Evolutionary conservation across 1,140 invertebrate genomes (phyloP).

Genomic region (Leptopilina boulardi): DNA sequence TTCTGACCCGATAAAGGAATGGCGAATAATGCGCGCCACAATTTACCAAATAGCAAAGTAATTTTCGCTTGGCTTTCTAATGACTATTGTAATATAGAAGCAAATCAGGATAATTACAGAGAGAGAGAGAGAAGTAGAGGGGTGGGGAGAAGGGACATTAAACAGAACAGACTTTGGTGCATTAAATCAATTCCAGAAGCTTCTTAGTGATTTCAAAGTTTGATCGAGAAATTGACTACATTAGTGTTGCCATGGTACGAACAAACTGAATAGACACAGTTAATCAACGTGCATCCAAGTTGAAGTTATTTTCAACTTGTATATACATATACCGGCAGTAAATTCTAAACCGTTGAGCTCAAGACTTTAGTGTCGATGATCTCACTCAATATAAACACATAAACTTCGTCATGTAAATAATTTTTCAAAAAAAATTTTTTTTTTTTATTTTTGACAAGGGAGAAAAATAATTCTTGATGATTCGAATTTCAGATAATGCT

Average conservation of each 20-base stretch:
- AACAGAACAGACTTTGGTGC: slow-evolving; percentile 44
- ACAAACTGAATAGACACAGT: not conserved
- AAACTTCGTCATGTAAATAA: too few species aligned
- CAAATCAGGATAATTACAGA: slow-evolving; percentile 44
- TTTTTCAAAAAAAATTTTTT: too few species aligned
- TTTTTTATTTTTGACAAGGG: too few species aligned
- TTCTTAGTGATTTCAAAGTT: slow-evolving; percentile 5
- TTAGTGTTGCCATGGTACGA: not conserved
- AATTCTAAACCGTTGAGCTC: not conserved
- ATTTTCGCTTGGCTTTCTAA: slow-evolving; percentile 6
- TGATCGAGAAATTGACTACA: slow-evolving; percentile 9
- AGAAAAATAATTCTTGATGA: too few species aligned
- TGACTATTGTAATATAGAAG: slow-evolving; percentile 2
- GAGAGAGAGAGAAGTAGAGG: slow-evolving; percentile 41
- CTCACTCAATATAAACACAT: not conserved
- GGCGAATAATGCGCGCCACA: slow-evolving; percentile 3
- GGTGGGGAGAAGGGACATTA: slow-evolving; percentile 46
- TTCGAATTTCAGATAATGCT: too few species aligned
- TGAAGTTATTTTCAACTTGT: slow-evolving; percentile 11
- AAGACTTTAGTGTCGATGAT: not conserved
- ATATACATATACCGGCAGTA: not conserved
- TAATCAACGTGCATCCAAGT: slow-evolving; percentile 9
- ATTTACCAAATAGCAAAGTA: slow-evolving; percentile 30
- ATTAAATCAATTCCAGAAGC: slow-evolving; percentile 34
- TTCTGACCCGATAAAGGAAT: not conserved